Conservation (phyloP, 2,797 vertebrate genomes). For the Brachymystax lenok region DNA sequence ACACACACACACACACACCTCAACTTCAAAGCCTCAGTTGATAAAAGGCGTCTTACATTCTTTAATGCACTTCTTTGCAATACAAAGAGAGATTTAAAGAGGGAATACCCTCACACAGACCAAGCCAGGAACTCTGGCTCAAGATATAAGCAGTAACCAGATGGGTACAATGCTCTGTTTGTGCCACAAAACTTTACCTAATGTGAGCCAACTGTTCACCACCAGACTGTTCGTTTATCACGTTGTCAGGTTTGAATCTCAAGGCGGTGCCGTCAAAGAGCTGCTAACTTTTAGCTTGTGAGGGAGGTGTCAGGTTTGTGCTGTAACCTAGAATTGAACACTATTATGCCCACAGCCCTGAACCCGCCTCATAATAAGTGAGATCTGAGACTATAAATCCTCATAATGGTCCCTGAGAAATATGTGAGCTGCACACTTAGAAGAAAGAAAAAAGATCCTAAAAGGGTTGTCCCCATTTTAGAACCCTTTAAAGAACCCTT, state of each 20-base stretch:
- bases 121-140: not conserved
- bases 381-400: not conserved
- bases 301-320: not conserved
- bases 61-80: not conserved
- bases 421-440: not conserved
- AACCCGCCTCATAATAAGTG: not conserved
- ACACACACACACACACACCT: not conserved
- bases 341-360: not conserved
- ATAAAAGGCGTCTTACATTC: no score
- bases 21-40: not conserved
- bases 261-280: not conserved
- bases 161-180: slow-evolving; percentile 4
- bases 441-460: no score
- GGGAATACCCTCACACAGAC: not conserved
- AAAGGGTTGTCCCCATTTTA: no score
- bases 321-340: slow-evolving; percentile 5
- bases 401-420: not conserved
- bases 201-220: not conserved
- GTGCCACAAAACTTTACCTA: not conserved
- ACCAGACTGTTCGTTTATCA: not conserved
- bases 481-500: no score
- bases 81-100: not conserved
- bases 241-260: not conserved
- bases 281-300: not conserved
- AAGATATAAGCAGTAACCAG: not conserved